These are phyloP conservation scores for Microplitis demolitor DNA, from an alignment of 1,140 invertebrate genomes.

Conservation along the genomic window DNA sequence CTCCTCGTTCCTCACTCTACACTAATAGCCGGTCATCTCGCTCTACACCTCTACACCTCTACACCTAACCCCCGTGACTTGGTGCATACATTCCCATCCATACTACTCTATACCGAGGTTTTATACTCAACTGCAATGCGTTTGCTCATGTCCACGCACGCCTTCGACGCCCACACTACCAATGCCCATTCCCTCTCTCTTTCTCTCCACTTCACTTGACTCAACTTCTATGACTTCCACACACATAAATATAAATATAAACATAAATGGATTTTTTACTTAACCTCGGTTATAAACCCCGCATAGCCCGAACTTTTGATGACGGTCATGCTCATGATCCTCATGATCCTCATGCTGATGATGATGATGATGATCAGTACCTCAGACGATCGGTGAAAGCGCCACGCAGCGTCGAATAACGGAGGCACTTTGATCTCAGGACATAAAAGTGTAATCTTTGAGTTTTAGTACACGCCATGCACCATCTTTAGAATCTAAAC, in stretches of 20 bases:
- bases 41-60: not conserved
- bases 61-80: not conserved
- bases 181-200: constrained; percentile 10
- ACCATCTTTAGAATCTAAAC: constrained; percentile 1
- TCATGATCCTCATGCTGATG: not conserved
- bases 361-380: not conserved
- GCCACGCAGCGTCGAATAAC: constrained; percentile 1
- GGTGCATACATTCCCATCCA: not conserved
- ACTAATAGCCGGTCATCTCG: not conserved
- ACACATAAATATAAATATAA: too few relatives aligned
- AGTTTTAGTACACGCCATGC: not conserved
- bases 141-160: constrained; percentile 5
- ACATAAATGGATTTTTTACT: not conserved
- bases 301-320: too few relatives aligned
- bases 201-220: not conserved
- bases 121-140: constrained; percentile 2
- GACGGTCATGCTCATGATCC: too few relatives aligned
- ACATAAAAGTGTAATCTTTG: constrained; percentile 1
- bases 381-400: constrained; percentile 1
- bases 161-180: constrained; percentile 12
- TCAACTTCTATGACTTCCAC: not conserved
- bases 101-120: not conserved
- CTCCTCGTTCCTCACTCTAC: not conserved
- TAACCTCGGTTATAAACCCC: too few relatives aligned
- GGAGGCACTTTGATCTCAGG: constrained; percentile 13